These are phyloP conservation scores for Muntiacus muntjak DNA, from an alignment of 2,113 vertebrate genomes.

Conservation along the genomic window DNA sequence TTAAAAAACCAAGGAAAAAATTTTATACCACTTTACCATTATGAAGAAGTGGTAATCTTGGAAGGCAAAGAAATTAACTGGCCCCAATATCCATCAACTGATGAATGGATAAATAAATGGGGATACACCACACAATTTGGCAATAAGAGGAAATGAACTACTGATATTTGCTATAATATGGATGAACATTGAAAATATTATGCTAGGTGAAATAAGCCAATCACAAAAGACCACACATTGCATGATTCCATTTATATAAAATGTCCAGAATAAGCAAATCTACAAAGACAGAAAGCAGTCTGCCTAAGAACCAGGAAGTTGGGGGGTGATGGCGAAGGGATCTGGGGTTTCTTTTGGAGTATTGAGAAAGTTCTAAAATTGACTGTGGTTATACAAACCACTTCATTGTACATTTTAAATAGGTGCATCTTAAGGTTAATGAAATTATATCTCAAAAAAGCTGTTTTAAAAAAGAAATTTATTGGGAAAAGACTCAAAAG, in stretches of 20 bases:
- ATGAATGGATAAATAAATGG: conserved; percentile 20
- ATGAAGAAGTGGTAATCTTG: not conserved
- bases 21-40: conserved; percentile 3
- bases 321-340: not conserved
- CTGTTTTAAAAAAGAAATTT: not conserved
- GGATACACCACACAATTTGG: not conserved
- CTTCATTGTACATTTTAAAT: not conserved
- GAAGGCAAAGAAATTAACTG: not conserved
- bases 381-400: not conserved
- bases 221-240: not conserved
- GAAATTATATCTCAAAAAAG: conserved; percentile 22
- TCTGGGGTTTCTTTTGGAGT: not conserved
- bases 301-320: not conserved
- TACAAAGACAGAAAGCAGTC: not conserved
- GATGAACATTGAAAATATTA: conserved; percentile 13
- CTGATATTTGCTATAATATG: not conserved
- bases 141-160: not conserved
- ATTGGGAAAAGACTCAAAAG: conserved; percentile 9
- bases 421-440: not conserved
- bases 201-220: not conserved
- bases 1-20: not conserved
- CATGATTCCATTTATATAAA: not conserved
- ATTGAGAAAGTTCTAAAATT: conserved; percentile 16
- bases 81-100: not conserved
- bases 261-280: not conserved